Base-by-base conservation (phyloP, 2,888 invertebrate genomes). In the Ecliptopera silaceata region DNA sequence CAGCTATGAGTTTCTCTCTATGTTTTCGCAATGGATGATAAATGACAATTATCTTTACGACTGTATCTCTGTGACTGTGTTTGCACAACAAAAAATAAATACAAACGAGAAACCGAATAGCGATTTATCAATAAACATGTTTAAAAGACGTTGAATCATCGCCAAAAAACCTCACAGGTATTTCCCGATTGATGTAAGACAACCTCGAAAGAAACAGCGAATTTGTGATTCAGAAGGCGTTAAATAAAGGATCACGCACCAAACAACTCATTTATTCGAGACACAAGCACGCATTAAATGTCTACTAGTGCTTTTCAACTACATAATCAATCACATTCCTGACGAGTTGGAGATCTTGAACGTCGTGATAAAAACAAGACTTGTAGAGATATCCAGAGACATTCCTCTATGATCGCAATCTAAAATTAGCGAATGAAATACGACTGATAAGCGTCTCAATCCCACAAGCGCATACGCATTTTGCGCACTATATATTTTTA, bases 361-460 rank as follows among this genome's bases (percentile, higher is more conserved):
- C 59, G 48, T 38, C 53, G 49, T 46, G 41, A 66, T 68, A 70
- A 69, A 67, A 68, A 65, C 66, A 42, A 67, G 57, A 53, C 60
- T 45, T 56, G 52, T 43, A 59, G 20, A 52, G 36, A 50, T 54
- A 63, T 63, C 57, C 46, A 47, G 66, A 66, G 56, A 60, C 70
- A 75, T 80, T 72, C 70, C 70, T 68, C 61, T 64, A 71, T 69
- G 67, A 73, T 71, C 69, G 65, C 70, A 70, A 69, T 76, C 74
- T 79, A 75, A 79, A 84, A 77, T 79, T 79, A 80, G 79, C 78
- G 59, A 72, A 62, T 75, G 76, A 75, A 73, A 75, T 66, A 65
- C 64, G 62, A 59, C 70, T 74, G 80, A 83, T 81, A 80, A 77
- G 68, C 64, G 75, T 81, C 79, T 69, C 65, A 65, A 81, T 80